phyloP scores from a whole-genome alignment of 2,888 invertebrate species.

The Cetonia aurata region DNA sequence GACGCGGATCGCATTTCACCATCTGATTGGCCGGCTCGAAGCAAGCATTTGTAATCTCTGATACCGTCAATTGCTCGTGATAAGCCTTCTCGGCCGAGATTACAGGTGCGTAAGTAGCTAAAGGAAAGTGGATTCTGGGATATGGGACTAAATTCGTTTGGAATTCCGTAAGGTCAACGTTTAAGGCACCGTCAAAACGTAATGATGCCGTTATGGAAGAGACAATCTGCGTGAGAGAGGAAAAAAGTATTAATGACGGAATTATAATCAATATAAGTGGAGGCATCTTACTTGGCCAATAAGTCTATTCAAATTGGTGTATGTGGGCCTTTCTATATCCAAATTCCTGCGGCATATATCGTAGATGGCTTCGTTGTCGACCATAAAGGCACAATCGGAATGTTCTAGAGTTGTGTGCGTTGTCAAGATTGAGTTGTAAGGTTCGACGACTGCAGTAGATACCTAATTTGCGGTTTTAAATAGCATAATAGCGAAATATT shows the following conservation, averaged over 20 bases:
- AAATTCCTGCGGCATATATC: constrained; percentile 90
- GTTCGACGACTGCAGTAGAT: constrained; percentile 85
- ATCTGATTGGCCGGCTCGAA: constrained; percentile 96
- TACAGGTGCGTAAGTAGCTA: constrained; percentile 92
- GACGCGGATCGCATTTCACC: constrained; percentile 92
- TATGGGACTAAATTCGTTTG: constrained; percentile 95
- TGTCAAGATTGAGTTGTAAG: constrained; percentile 93
- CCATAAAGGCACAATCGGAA: constrained; percentile 93
- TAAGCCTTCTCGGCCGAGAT: constrained; percentile 94
- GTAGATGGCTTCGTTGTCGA: constrained; percentile 91
- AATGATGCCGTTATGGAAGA: constrained; percentile 94
- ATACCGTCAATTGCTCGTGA: constrained; percentile 90
- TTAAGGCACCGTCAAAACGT: constrained; percentile 91
- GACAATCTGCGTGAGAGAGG: constrained; percentile 80
- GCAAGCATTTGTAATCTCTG: constrained; percentile 94
- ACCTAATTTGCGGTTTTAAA: constrained; percentile 68
- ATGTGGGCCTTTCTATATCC: constrained; percentile 87
- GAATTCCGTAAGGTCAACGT: constrained; percentile 94
- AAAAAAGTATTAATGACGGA: background rate
- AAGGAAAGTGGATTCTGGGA: constrained; percentile 94
- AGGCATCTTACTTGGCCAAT: constrained; percentile 75
- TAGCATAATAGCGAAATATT: background rate
- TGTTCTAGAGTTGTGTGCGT: constrained; percentile 92
- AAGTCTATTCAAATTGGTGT: constrained; percentile 88
- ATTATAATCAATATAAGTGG: background rate